Conservation (phyloP, 2,113 vertebrate species). For the Budorcas taxicolor region DNA sequence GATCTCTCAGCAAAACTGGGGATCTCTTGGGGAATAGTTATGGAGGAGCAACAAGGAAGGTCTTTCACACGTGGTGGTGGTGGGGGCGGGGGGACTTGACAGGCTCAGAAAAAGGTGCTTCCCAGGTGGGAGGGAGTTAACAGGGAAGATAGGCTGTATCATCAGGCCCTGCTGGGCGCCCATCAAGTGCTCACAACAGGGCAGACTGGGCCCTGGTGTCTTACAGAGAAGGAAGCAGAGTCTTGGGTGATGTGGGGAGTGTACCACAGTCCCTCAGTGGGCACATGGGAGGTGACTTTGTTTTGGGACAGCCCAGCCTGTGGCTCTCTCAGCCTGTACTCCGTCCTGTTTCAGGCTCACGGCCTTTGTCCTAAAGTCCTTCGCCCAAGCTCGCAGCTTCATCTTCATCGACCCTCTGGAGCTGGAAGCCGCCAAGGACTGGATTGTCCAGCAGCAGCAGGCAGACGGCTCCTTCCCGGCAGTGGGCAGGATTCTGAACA, state of each 20-base stretch:
- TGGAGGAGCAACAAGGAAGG: background rate
- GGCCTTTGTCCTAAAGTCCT: conserved; percentile 94
- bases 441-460: conserved; percentile 91
- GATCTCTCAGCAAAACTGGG: background rate
- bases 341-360: conserved; percentile 85
- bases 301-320: fast-evolving
- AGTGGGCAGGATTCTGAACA: conserved; percentile 92
- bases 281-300: background rate
- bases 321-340: background rate
- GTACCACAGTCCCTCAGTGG: background rate
- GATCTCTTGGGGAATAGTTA: background rate
- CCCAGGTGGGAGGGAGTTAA: background rate
- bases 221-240: background rate
- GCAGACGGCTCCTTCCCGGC: conserved; percentile 92
- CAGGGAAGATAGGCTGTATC: background rate
- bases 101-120: background rate
- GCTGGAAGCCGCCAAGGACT: conserved; percentile 87
- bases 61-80: background rate
- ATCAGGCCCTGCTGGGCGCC: background rate
- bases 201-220: background rate
- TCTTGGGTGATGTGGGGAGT: background rate
- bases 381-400: conserved; percentile 93
- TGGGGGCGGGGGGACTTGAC: background rate
- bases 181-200: background rate
- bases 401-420: conserved; percentile 93